These are phyloP conservation scores for Actias luna DNA, from an alignment of 2,888 invertebrate genomes.

Conservation along the genomic window DNA sequence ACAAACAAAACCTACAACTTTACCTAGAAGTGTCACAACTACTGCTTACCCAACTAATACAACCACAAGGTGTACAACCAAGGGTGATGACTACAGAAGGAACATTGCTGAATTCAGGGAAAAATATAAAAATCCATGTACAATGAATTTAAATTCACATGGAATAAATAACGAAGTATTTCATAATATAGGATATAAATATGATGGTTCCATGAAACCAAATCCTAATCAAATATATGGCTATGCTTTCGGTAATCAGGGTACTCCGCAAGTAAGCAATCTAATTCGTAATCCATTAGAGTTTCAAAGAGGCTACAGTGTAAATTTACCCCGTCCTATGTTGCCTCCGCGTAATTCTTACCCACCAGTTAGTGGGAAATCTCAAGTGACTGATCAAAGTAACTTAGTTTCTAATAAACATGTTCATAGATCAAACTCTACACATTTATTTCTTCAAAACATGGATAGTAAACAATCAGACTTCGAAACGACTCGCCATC, in stretches of 20 bases:
- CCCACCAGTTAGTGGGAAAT: slow-evolving; percentile 82
- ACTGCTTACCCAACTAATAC: slow-evolving; percentile 72
- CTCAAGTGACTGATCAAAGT: slow-evolving; percentile 76
- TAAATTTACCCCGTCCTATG: slow-evolving; percentile 81
- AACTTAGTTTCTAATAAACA: slow-evolving; percentile 77
- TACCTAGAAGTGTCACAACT: slow-evolving; percentile 75
- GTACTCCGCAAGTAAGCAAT: slow-evolving; percentile 76
- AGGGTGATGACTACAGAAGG: slow-evolving; percentile 81
- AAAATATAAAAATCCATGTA: slow-evolving; percentile 83
- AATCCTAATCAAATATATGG: slow-evolving; percentile 77
- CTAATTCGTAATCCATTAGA: slow-evolving; percentile 80
- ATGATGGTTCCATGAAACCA: slow-evolving; percentile 62
- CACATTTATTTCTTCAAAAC: slow-evolving; percentile 80
- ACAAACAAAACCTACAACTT: slow-evolving; percentile 72
- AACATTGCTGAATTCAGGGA: slow-evolving; percentile 84
- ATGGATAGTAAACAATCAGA: slow-evolving; percentile 66
- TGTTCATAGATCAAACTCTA: slow-evolving; percentile 84
- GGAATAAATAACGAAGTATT: slow-evolving; percentile 72
- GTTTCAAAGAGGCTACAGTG: slow-evolving; percentile 80
- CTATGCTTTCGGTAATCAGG: slow-evolving; percentile 80
- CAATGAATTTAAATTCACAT: slow-evolving; percentile 56
- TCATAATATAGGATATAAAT: slow-evolving; percentile 72
- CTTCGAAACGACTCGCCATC: slow-evolving; percentile 72
- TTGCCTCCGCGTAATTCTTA: slow-evolving; percentile 84
- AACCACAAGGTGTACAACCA: slow-evolving; percentile 62